These are phyloP conservation scores for Centroberyx gerrardi DNA, from an alignment of 2,797 vertebrate genomes.

Conservation along the genomic window DNA sequence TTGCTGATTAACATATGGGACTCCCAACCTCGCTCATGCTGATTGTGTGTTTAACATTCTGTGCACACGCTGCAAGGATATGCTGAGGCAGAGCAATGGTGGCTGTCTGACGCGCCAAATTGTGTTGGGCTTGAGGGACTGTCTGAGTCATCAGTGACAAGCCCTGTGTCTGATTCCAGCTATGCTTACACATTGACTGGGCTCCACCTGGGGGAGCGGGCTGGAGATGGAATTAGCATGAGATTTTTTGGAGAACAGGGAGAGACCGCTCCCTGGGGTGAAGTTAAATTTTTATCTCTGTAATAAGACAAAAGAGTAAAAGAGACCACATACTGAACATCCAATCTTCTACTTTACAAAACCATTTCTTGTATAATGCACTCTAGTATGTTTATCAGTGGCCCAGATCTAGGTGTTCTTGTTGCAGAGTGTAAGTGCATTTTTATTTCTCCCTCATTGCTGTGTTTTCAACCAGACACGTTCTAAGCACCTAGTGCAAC, in stretches of 20 bases:
- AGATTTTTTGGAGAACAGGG: conserved; percentile 53
- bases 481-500: no score
- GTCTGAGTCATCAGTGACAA: conserved; percentile 76
- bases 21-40: conserved; percentile 27
- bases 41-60: conserved; percentile 71
- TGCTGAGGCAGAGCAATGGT: conserved; percentile 71
- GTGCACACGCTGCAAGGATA: conserved; percentile 62
- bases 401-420: background rate
- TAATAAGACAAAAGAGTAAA: conserved; percentile 51
- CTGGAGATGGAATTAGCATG: conserved; percentile 59
- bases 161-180: conserved; percentile 67
- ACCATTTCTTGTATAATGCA: conserved; percentile 15
- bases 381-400: background rate
- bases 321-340: conserved; percentile 36
- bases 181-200: conserved; percentile 50
- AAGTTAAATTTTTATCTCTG: conserved; percentile 61
- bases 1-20: conserved; percentile 49
- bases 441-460: no score
- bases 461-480: no score
- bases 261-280: conserved; percentile 41
- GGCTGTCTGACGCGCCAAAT: conserved; percentile 74
- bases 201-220: conserved; percentile 53
- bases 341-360: conserved; percentile 28
- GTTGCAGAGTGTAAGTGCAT: background rate
- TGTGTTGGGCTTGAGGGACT: conserved; percentile 78